These are phyloP conservation scores for Drosophila punjabiensis DNA, from an alignment of 1,140 invertebrate species.

Conservation along the genomic window DNA sequence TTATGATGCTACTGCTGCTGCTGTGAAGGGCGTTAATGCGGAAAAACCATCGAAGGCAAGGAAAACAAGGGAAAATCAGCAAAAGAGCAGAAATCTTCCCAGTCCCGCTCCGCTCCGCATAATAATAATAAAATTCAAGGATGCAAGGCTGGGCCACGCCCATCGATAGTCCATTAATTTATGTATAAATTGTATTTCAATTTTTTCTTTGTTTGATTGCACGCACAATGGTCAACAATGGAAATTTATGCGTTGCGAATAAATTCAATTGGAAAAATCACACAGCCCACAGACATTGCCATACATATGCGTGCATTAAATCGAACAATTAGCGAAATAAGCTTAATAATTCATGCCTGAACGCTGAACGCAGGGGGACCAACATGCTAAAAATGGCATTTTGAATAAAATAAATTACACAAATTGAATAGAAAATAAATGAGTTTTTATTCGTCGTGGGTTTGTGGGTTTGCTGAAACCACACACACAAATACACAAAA, in stretches of 20 bases:
- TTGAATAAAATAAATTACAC: conserved; percentile 6
- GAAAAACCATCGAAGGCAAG: conserved; percentile 52
- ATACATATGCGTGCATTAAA: conserved; percentile 19
- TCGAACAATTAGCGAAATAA: conserved; percentile 33
- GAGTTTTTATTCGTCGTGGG: neutral
- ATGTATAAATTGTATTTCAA: conserved; percentile 49
- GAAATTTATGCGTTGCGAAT: conserved; percentile 27
- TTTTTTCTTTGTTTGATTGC: conserved; percentile 22
- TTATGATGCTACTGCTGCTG: neutral
- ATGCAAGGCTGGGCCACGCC: conserved; percentile 13
- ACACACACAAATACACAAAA: neutral
- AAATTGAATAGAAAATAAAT: conserved; percentile 28
- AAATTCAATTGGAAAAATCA: conserved; percentile 35
- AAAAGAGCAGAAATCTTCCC: conserved; percentile 10
- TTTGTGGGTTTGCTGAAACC: neutral
- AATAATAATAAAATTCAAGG: conserved; percentile 18
- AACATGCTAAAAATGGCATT: neutral
- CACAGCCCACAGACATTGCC: neutral
- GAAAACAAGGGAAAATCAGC: conserved; percentile 32
- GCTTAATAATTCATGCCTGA: conserved; percentile 34
- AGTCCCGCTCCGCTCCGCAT: neutral
- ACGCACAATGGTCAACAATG: conserved; percentile 44
- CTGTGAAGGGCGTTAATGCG: conserved; percentile 37
- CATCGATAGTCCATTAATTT: conserved; percentile 49
- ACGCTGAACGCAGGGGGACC: neutral